Base-by-base conservation (phyloP, 2,888 invertebrate species). In the Pheosia tremula region DNA sequence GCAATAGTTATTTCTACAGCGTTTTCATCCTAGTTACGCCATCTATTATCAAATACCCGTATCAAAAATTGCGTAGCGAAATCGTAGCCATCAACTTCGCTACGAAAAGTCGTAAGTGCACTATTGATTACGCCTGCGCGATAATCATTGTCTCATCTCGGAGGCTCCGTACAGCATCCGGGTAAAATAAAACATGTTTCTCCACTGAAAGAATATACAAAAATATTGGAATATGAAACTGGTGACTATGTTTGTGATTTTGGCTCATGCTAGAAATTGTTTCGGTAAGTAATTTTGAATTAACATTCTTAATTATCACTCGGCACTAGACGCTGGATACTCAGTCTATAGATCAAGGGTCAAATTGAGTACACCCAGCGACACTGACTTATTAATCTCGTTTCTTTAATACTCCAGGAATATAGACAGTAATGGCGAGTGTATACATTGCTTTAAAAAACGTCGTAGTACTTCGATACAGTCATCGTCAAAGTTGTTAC, bases 81-180 rank as follows among this genome's bases (percentile, higher is more conserved):
- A 24, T 38, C 58, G 65, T 67, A 68, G 54, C 63, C 70, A 72
- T 72, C 74, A 69, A 56, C 24, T 24, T 24, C 24, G 54, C 6
- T n/a, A 55, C 58, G 60, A 52, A 69, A 57, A 43, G 69, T 62
- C 65, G 64, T 62, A 67, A 52, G 60, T 62, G 43, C n/a, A 56
- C 54, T 92, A 92, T 91, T 82, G 93, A 92, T 92, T 84, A 85
- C 91, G 89, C 90, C 72, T 86, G 92, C 92, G 91, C 80, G 64
- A 50, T 75, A 61, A 62, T 67, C 61, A 62, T 64, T 65, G 39
- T 43, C 57, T 68, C 79, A 79, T 79, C 80, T 68, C 63, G 49
- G 63, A 66, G 36, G 7, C 60, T 72, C 68, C 10, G 36, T 53
- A 38, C 68, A 77, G 70, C 74, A 71, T 78, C 76, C 64, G 53